Percentiles rank a stretch among this genome's conserved stretches.
phyloP scores from a whole-genome alignment of 2,113 vertebrate species.

The Microtus pennsylvanicus region DNA sequence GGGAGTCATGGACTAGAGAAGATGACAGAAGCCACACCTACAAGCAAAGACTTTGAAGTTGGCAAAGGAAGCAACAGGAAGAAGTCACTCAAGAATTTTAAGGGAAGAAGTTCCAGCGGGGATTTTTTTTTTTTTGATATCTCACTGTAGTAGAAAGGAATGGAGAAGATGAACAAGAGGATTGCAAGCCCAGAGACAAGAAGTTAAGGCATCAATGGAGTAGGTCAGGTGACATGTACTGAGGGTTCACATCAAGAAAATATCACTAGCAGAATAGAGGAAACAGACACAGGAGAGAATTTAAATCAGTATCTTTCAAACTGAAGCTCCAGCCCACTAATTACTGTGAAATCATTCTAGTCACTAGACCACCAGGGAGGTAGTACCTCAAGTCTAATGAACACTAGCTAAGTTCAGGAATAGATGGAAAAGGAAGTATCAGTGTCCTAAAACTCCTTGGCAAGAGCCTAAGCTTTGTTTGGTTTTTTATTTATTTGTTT shows the following conservation, averaged over 20 bases:
- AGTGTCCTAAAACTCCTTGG: neutral
- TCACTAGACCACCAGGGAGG: neutral
- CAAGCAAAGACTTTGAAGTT: neutral
- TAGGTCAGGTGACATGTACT: neutral
- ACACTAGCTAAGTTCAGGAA: neutral
- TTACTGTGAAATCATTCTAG: neutral
- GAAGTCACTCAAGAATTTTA: neutral
- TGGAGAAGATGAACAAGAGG: neutral
- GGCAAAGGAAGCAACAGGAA: neutral
- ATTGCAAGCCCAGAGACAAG: neutral
- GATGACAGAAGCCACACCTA: neutral
- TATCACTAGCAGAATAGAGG: neutral
- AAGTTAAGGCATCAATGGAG: neutral
- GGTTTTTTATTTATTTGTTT: neutral
- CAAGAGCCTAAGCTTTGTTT: neutral
- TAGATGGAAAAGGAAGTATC: neutral
- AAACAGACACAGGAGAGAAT: neutral
- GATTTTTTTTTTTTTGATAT: neutral
- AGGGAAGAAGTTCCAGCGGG: neutral
- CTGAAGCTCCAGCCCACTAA: neutral
- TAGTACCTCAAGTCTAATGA: neutral
- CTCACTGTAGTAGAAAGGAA: neutral
- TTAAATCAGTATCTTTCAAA: neutral
- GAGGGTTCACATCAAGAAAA: neutral
- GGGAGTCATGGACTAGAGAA: neutral